Evolutionary conservation across 2,797 vertebrate species (phyloP), one percentile per base, ranked within the genome.

Genomic region (Telmatherina bonti): DNA sequence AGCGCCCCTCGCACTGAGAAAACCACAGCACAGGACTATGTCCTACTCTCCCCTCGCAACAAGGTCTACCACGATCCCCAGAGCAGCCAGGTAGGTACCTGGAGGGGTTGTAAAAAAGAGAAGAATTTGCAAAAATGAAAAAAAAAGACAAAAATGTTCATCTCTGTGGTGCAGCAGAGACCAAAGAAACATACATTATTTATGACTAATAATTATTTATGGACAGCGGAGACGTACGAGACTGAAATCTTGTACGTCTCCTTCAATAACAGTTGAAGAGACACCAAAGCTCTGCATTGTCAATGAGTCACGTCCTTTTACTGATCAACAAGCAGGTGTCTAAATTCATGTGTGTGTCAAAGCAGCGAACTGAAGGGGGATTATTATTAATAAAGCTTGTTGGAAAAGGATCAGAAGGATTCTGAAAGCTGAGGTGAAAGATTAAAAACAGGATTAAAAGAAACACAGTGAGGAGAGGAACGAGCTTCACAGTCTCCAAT

Each of bases 1-100:
- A 92, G 90, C 0, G 94, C 94, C 33, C 96, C 93, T 0, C 93
- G 93, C 16, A 95, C 91, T 0, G 96, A 97, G 78, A 97, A 96
- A 84, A 95, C 92, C 62, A 95, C 93, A n/a, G 87, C 93, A 0
- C 95, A 95, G 20, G 95, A 97, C 24, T 93, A 93, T 0, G 85
- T 92, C 2, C 91, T 93, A 74, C 77, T 94, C 31, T 91, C 94
- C 0, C 84, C 89, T 0, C 92, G 89, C 5, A 92, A 93, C 41
- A 83, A 86, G 0, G 88, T 79, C 5, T 83, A 83, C 55, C 72
- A 81, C 0, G 69, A 87, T 38, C 76, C 77, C 20, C 86, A 85
- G 77, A 89, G 82, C 78, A 85, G 89, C 81, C 90, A 91, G 90
- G 89, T 91, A 87, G 24, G 7, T n/a, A 2, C 52, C 41, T 64